These are phyloP conservation scores for Brachyistius frenatus DNA, from an alignment of 2,113 vertebrate genomes.

Conservation along the genomic window DNA sequence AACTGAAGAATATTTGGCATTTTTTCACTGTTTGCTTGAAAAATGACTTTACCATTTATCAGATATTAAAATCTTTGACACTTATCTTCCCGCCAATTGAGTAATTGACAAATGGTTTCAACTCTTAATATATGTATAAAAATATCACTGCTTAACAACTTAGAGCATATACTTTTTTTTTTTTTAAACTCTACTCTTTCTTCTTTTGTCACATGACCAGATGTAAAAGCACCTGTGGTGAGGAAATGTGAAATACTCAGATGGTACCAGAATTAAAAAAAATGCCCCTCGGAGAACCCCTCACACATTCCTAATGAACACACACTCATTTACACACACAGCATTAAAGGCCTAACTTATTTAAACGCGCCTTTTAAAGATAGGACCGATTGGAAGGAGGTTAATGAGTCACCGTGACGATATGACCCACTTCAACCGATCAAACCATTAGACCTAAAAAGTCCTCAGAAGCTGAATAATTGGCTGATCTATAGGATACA, in stretches of 20 bases:
- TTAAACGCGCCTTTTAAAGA: slow-evolving; percentile 28
- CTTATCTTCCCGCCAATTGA: no score
- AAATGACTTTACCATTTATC: no score
- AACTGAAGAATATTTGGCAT: not conserved
- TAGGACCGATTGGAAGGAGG: slow-evolving; percentile 24
- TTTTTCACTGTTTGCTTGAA: not conserved
- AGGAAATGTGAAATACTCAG: not conserved
- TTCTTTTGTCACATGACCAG: not conserved
- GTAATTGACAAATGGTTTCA: not conserved
- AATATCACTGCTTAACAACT: no score
- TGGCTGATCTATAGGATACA: slow-evolving; percentile 45
- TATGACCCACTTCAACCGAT: slow-evolving; percentile 34
- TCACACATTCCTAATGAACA: not conserved
- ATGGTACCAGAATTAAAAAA: not conserved
- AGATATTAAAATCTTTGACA: no score
- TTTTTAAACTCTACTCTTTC: not conserved
- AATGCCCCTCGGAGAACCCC: not conserved
- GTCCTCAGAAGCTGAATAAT: slow-evolving; percentile 48
- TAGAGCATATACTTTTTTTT: not conserved
- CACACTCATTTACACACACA: not conserved
- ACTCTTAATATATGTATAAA: not conserved
- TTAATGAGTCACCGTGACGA: slow-evolving; percentile 59
- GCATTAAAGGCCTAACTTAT: not conserved
- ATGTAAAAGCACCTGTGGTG: not conserved
- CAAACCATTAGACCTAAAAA: slow-evolving; percentile 39